A percentile compares a stretch with the other conserved stretches of the same genome.
These are phyloP conservation scores for Myripristis jacobus DNA, from an alignment of 2,797 vertebrate genomes.

Conservation along the genomic window DNA sequence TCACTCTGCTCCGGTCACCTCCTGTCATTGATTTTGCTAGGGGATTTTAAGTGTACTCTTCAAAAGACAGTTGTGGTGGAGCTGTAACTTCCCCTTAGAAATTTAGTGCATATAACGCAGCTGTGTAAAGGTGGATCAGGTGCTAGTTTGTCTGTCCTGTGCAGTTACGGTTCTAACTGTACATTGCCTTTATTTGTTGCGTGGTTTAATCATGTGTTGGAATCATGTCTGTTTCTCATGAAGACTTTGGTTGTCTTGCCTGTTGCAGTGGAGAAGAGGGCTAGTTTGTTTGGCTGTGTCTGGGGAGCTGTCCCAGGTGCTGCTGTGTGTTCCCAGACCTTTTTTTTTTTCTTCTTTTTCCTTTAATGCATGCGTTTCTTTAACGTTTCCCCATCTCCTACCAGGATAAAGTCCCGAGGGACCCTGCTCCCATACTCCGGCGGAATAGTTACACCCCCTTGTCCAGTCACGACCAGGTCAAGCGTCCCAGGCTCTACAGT, in stretches of 20 bases:
- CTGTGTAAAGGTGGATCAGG: constrained; percentile 12
- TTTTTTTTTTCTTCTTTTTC: too few species aligned
- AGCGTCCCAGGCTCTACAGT: constrained; percentile 94
- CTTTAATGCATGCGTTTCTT: constrained; percentile 76
- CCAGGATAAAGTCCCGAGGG: constrained; percentile 86
- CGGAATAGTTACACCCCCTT: constrained; percentile 97
- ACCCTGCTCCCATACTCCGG: constrained; percentile 89
- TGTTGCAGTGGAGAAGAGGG: constrained; percentile 24
- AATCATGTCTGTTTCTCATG: constrained; percentile 2
- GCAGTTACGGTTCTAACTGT: constrained; percentile 1
- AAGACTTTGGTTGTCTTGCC: background rate
- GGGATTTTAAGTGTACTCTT: background rate
- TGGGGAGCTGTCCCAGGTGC: constrained; percentile 32
- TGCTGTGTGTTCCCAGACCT: constrained; percentile 47
- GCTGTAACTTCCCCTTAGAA: background rate
- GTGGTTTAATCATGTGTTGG: constrained; percentile 2
- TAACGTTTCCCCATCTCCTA: constrained; percentile 80
- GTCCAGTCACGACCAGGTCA: constrained; percentile 91
- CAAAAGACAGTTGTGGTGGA: constrained; percentile 20
- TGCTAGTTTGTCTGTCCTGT: constrained; percentile 11
- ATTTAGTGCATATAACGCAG: constrained; percentile 1
- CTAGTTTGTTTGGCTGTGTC: constrained; percentile 30
- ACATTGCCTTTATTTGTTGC: constrained; percentile 5
- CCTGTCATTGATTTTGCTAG: constrained; percentile 27
- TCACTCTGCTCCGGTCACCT: constrained; percentile 30